Percentiles rank a stretch among this genome's conserved stretches.
Evolutionary conservation across 2,113 vertebrate genomes (phyloP).

Genomic region (Montifringilla adamsi): DNA sequence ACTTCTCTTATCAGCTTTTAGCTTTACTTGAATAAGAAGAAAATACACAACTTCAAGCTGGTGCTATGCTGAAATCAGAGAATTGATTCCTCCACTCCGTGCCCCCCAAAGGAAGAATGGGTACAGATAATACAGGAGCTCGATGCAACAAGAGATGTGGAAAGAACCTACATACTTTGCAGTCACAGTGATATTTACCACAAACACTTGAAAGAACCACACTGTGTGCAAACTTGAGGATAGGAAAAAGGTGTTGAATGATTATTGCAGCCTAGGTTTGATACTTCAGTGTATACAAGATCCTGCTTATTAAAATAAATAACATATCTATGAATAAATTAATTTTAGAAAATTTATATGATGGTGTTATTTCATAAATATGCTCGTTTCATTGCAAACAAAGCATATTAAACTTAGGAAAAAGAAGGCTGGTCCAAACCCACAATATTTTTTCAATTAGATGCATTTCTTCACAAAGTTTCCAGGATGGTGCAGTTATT

Average conservation of each 20-base stretch:
- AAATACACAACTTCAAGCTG: neutral
- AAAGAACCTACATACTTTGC: neutral
- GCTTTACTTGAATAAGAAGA: slow-evolving; percentile 31
- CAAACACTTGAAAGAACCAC: neutral
- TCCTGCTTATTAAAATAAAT: neutral
- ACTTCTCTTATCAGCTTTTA: slow-evolving; percentile 47
- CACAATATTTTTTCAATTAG: neutral
- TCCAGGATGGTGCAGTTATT: neutral
- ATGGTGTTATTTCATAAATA: neutral
- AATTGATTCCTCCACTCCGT: neutral
- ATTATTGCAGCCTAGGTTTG: neutral
- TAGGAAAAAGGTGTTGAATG: neutral
- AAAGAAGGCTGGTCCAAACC: neutral
- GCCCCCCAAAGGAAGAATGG: neutral
- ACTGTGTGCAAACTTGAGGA: neutral
- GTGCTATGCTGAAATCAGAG: neutral
- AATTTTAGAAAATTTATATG: neutral
- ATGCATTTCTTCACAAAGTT: neutral
- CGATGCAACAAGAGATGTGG: neutral
- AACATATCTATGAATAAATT: neutral
- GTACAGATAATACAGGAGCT: neutral
- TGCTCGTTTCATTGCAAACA: neutral
- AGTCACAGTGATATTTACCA: neutral
- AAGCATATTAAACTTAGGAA: neutral
- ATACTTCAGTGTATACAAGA: neutral